A percentile compares a stretch with the other conserved stretches of the same genome.
Conservation (phyloP, 2,888 invertebrate species). For the Stenichneumon culpator region DNA sequence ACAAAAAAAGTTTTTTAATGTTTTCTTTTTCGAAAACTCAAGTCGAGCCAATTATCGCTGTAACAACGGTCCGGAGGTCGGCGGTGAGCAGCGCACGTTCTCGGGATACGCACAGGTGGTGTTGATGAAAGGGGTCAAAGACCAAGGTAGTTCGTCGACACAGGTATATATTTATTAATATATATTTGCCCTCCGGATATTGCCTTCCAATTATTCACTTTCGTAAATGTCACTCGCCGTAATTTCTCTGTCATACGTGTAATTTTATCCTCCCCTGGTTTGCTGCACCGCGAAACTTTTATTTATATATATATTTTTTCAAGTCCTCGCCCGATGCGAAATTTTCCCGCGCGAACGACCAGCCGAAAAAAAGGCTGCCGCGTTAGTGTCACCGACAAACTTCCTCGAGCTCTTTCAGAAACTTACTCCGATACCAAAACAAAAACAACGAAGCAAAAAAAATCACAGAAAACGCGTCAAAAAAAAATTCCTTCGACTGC, state of each 20-base stretch:
- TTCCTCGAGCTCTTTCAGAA: no score
- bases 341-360: not conserved
- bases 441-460: no score
- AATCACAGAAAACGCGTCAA: not conserved
- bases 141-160: constrained; percentile 56
- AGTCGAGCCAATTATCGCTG: not conserved
- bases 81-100: not conserved
- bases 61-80: not conserved
- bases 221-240: not conserved
- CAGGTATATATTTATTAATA: constrained; percentile 28
- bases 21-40: not conserved
- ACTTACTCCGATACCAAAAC: no score
- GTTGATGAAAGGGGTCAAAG: constrained; percentile 51
- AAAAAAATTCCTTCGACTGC: not conserved
- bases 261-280: no score
- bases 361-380: not conserved
- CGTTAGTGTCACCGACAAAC: not conserved
- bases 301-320: no score
- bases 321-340: not conserved
- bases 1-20: not conserved
- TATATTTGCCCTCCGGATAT: not conserved
- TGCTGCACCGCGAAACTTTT: no score
- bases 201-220: not conserved
- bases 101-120: constrained; percentile 14
- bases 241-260: no score